Evolutionary conservation across 2,888 invertebrate species (phyloP), one percentile per base, ranked within the genome.

Genomic region (Cecidostiba fungosa): DNA sequence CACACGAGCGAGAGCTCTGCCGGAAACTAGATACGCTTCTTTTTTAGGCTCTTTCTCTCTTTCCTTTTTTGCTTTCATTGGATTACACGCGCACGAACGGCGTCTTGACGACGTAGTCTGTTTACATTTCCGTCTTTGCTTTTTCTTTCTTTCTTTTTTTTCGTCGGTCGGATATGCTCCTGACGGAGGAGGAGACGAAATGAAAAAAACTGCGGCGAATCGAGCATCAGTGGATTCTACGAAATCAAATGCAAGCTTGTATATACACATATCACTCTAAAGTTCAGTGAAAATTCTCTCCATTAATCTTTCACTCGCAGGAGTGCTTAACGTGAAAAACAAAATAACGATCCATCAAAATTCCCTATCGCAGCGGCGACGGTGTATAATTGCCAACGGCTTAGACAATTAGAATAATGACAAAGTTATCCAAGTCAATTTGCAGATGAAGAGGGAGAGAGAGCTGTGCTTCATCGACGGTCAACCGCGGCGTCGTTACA

Each of bases 351-450:
- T 77, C 80, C 76, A 77, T 85, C 70, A 77, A 81, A 85, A 77
- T 77, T 47, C 50, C 0, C 29, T 16, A 3, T 5, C 70, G 23
- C 16, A 1, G 16, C 19, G 29, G 59, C 36, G 16, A 16, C n/a
- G 8, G 32, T 14, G 82, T 62, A 70, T 77, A 84, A 79, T 80
- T 39, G 54, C 50, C 74, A 36, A 26, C 36, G 62, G 50, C 66
- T 82, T 85, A 85, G 86, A 89, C 89, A 91, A 91, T 91, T 90
- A 91, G 89, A 90, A 89, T 89, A 90, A 91, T 89, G 89, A 88
- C 89, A 87, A 91, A 91, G 90, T 91, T 91, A n/a, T n/a, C 77
- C 72, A 81, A 85, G 82, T 89, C 90, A 88, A 90, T 90, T 88
- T 87, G 87, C 84, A 88, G 87, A 88, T 87, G 87, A 82, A 85